phyloP scores from a whole-genome alignment of 2,797 vertebrate species.

The Microctenopoma stevenorrisi region DNA sequence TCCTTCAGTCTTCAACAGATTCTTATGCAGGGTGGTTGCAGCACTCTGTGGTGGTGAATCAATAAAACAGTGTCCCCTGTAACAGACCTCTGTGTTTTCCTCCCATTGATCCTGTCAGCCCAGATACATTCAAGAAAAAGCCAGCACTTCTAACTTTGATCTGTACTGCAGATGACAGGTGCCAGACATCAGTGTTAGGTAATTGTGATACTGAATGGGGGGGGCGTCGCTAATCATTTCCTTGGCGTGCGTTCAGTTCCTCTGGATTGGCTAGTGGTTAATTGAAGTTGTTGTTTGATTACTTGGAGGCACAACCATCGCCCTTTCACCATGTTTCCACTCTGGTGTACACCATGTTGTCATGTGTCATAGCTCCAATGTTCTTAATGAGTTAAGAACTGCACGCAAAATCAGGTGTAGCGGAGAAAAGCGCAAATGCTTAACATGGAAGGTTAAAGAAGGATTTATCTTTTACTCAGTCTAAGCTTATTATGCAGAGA shows the following conservation, averaged over 20 bases:
- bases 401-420: constrained; percentile 4
- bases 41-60: constrained; percentile 78
- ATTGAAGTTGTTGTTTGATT: constrained; percentile 15
- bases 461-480: constrained; percentile 35
- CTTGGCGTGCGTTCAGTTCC: constrained; percentile 40
- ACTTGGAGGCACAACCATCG: constrained; percentile 20
- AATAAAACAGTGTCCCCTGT: constrained; percentile 81
- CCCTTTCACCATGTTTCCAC: constrained; percentile 32
- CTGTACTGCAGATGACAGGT: constrained; percentile 75
- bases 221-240: constrained; percentile 63
- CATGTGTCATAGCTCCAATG: constrained; percentile 4
- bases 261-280: constrained; percentile 38
- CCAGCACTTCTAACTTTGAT: constrained; percentile 73
- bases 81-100: constrained; percentile 83
- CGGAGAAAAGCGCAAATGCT: constrained; percentile 13
- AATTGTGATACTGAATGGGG: constrained; percentile 73
- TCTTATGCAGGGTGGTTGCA: constrained; percentile 72
- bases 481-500: constrained; percentile 41
- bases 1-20: constrained; percentile 56
- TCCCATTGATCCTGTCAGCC: constrained; percentile 80
- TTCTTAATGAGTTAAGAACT: constrained; percentile 10
- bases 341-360: background rate
- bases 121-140: constrained; percentile 77
- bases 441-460: constrained; percentile 24
- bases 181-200: constrained; percentile 79